Evolutionary conservation across 1,140 invertebrate species (phyloP).

Genomic region (Drosophila serrata): DNA sequence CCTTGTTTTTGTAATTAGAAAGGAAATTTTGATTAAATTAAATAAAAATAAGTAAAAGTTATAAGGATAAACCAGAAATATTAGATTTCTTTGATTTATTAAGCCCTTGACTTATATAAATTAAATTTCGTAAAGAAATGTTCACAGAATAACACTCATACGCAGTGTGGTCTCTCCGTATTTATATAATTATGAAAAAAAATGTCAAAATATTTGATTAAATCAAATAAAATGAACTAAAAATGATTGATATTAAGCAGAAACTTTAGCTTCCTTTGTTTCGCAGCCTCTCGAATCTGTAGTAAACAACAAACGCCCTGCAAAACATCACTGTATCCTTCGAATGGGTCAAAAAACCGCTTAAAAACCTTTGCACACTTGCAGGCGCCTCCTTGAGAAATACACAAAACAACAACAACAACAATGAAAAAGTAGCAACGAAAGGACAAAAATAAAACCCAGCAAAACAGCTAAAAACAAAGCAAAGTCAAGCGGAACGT

Average conservation of each 20-base stretch:
- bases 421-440: not conserved
- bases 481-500: constrained; percentile 56
- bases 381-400: constrained; percentile 40
- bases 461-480: constrained; percentile 46
- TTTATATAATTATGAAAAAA: not conserved
- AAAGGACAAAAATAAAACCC: constrained; percentile 32
- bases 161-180: not conserved
- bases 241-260: rapidly evolving
- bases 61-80: rapidly evolving
- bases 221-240: not conserved
- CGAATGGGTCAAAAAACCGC: constrained; percentile 32
- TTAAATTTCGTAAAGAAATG: no score
- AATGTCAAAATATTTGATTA: not conserved
- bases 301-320: constrained; percentile 8
- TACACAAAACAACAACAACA: not conserved
- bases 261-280: not conserved
- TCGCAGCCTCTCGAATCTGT: not conserved
- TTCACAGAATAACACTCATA: not conserved
- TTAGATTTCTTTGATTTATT: not conserved
- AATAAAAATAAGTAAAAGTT: not conserved
- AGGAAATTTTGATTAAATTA: not conserved
- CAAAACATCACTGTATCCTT: constrained; percentile 14
- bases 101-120: no score
- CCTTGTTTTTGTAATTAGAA: no score
- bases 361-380: constrained; percentile 49